These are phyloP conservation scores for Macrotus californicus DNA, from an alignment of 2,113 vertebrate genomes.

Conservation along the genomic window DNA sequence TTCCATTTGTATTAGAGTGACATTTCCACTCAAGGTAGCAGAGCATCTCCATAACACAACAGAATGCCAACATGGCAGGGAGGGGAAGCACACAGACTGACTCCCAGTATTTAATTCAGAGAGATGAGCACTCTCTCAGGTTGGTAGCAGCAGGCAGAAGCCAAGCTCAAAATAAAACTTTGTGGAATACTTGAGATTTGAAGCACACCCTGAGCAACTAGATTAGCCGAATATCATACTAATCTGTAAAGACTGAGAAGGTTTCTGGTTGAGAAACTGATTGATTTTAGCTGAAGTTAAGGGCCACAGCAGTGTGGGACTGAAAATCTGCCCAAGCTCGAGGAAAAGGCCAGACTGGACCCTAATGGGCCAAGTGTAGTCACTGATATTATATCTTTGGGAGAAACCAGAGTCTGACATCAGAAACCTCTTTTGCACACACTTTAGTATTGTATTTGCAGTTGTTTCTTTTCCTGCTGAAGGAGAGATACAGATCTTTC, in stretches of 20 bases:
- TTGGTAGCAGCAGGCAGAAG: neutral
- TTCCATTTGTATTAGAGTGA: neutral
- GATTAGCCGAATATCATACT: neutral
- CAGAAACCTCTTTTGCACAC: neutral
- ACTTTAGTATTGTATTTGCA: neutral
- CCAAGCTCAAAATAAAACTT: neutral
- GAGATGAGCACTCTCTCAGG: too few species aligned
- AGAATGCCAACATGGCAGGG: neutral
- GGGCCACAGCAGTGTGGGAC: neutral
- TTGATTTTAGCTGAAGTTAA: neutral
- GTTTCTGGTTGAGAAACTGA: neutral
- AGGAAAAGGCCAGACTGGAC: neutral
- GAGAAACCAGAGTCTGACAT: neutral
- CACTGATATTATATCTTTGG: neutral
- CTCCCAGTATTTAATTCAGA: neutral
- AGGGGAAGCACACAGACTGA: neutral
- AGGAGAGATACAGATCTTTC: neutral
- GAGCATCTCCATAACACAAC: neutral
- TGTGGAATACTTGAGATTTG: neutral
- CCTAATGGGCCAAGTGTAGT: neutral
- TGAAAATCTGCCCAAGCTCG: neutral
- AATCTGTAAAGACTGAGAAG: neutral
- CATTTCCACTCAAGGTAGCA: neutral
- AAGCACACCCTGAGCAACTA: neutral
- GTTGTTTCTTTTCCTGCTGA: neutral